These are phyloP conservation scores for Drosophila rubida DNA, from an alignment of 2,888 invertebrate species.

Conservation along the genomic window DNA sequence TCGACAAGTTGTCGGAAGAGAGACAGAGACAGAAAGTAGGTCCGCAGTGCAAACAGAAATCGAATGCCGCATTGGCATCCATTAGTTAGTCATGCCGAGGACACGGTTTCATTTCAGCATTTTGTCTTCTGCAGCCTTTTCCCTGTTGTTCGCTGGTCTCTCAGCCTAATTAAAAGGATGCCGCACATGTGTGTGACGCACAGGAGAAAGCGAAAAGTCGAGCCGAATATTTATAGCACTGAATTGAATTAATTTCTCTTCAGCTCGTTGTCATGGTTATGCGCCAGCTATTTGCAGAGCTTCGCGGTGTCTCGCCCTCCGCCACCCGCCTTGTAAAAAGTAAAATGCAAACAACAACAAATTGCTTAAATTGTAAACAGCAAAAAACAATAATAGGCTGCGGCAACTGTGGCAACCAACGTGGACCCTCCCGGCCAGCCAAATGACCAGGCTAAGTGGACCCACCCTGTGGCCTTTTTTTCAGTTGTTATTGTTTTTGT, in stretches of 20 bases:
- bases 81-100: conserved; percentile 46
- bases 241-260: conserved; percentile 17
- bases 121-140: conserved; percentile 6
- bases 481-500: background rate
- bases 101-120: conserved; percentile 44
- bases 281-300: conserved; percentile 19
- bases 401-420: conserved; percentile 31
- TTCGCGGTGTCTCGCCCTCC: conserved; percentile 13
- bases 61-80: conserved; percentile 46
- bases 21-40: conserved; percentile 18
- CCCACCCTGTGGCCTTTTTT: conserved; percentile 24
- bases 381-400: conserved; percentile 48
- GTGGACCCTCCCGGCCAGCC: conserved; percentile 24
- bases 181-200: conserved; percentile 33
- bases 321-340: too few species aligned
- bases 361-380: conserved; percentile 49
- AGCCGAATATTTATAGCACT: conserved; percentile 6
- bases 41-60: conserved; percentile 41
- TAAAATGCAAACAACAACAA: conserved; percentile 23
- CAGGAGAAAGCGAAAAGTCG: background rate
- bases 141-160: conserved; percentile 3
- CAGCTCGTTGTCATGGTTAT: conserved; percentile 38
- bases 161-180: conserved; percentile 54
- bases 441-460: conserved; percentile 43
- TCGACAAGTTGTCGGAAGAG: conserved; percentile 24